Evolutionary conservation across 1,140 invertebrate genomes (phyloP).

Genomic region (Procambarus clarkii): DNA sequence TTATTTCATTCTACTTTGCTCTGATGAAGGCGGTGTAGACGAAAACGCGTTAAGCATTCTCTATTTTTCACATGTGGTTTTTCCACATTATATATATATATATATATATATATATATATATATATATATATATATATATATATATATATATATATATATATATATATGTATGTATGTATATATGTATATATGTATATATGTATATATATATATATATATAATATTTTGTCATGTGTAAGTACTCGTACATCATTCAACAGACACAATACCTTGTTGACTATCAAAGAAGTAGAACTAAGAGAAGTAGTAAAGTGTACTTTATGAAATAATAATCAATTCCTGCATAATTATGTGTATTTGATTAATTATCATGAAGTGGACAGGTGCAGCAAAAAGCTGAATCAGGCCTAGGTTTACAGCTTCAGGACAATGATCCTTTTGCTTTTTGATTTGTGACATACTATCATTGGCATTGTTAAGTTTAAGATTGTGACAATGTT

Average conservation of each 20-base stretch:
- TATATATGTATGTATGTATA: too few species aligned
- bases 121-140: too few species aligned
- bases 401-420: not conserved
- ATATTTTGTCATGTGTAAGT: slow-evolving; percentile 14
- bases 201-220: too few species aligned
- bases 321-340: slow-evolving; percentile 22
- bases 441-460: slow-evolving; percentile 65
- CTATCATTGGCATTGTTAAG: slow-evolving; percentile 22
- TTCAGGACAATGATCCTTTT: slow-evolving; percentile 22
- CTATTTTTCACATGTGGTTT: too few species aligned
- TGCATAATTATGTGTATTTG: slow-evolving; percentile 45
- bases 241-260: slow-evolving; percentile 27
- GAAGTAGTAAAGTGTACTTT: slow-evolving; percentile 18
- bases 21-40: too few species aligned
- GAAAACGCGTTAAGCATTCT: too few species aligned
- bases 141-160: too few species aligned
- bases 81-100: too few species aligned
- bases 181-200: too few species aligned
- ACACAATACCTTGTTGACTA: slow-evolving; percentile 42
- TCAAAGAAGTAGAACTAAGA: slow-evolving; percentile 32
- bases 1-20: too few species aligned
- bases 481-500: slow-evolving; percentile 24
- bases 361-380: slow-evolving; percentile 53
- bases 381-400: slow-evolving; percentile 7
- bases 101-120: too few species aligned